Evolutionary conservation across 2,888 invertebrate species (phyloP), one percentile per base, ranked within the genome.

Genomic region (Cryptocephalus moraei): DNA sequence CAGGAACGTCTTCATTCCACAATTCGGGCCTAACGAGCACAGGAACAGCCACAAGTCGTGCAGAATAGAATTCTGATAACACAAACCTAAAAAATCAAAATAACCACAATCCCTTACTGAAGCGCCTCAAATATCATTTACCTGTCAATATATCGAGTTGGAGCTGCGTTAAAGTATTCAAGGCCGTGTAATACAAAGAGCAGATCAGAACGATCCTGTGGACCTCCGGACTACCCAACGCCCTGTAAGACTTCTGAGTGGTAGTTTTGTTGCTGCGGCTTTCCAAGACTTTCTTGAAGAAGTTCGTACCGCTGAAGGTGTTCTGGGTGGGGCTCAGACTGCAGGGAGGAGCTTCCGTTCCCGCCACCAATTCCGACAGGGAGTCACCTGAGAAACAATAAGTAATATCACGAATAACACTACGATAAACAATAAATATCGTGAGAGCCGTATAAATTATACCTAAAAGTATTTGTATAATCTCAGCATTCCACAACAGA

Each of bases 121-220:
- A 41, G 4, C 2, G 32, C 41, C 2, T 41, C 14, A 9, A n/a
- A 13, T 9, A 9, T 22, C 11, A 31, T 22, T 34, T 60, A 88
- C 91, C 93, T 62, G 94, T 92, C 44, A 96, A 75, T 66, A 97
- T 94, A 67, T 95, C 93, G 49, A 93, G 75, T 66, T 86, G 86
- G 58, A 96, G 78, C 69, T 95, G 93, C 4, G 89, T 85, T 63
- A 97, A 78, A 0, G 95, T 94, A 56, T 82, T 84, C 49, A 96
- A 73, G 10, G 93, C 90, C 1, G 87, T 89, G 70, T 93, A 89
- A 71, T 94, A 97, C 74, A 97, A 80, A 13, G 88, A 85, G 71
- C 94, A 95, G 33, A 92, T 86, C 38, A 89, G 73, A 4, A 93
- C 86, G 8, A 93, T 84, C 61, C 85, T 82, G 41, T 86, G 82